Conservation (phyloP, 2,888 invertebrate species). For the Barypeithes pellucidus region DNA sequence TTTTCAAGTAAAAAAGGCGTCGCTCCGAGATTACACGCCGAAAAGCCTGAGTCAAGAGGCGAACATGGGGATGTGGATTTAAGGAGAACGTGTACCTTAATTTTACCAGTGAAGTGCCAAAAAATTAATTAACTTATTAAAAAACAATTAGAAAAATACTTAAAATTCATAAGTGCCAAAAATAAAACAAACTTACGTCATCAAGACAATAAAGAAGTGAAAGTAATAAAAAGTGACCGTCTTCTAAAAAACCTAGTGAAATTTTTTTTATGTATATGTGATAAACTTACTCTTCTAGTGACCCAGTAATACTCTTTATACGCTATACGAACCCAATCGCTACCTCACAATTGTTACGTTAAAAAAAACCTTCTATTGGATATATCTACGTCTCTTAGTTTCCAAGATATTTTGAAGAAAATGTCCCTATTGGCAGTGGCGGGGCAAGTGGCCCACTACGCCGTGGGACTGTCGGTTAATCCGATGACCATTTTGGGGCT, state of each 20-base stretch:
- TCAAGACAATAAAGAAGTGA: neutral
- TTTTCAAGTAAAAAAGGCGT: slow-evolving; percentile 73
- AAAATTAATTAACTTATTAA: slow-evolving; percentile 10
- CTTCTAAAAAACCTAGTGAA: neutral
- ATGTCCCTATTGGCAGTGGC: slow-evolving; percentile 71
- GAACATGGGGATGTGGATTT: slow-evolving; percentile 79
- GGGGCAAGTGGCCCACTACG: slow-evolving; percentile 68
- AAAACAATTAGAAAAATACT: neutral
- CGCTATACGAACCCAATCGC: neutral
- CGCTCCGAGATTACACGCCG: slow-evolving; percentile 82
- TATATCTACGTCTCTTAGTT: neutral
- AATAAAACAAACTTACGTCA: neutral
- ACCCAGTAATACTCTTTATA: neutral
- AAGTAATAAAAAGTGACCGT: neutral
- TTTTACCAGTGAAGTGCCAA: slow-evolving; percentile 9
- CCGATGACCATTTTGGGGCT: slow-evolving; percentile 80
- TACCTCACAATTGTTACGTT: neutral
- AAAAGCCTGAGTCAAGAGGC: slow-evolving; percentile 78
- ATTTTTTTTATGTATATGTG: no score
- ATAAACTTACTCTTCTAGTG: no score
- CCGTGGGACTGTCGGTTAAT: slow-evolving; percentile 66
- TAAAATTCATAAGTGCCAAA: slow-evolving; percentile 23
- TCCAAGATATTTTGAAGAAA: neutral
- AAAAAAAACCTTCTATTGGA: neutral
- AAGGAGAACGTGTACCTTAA: neutral